Evolutionary conservation across 2,797 vertebrate species (phyloP), one percentile per base, ranked within the genome.

Genomic region (Melanotaenia nigrans): DNA sequence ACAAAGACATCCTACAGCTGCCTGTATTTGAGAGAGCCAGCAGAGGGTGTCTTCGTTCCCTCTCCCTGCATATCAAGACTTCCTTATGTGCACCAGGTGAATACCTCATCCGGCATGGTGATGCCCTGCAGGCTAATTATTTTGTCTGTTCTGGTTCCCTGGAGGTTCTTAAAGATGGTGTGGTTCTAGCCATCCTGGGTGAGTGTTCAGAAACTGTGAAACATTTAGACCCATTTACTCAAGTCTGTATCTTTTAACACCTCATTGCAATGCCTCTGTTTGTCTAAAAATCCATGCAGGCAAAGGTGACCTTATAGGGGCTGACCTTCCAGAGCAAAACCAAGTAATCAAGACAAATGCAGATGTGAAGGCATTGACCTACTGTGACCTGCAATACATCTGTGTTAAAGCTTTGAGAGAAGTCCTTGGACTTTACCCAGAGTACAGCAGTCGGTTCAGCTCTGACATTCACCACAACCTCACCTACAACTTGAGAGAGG

Each of bases 1-100:
- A 99, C 91, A 97, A 98, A 90, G 97, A 99, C 92, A 98, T 99
- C 90, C 91, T 99, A 90, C 97, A 96, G 94, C 94, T 99, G 84
- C 94, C 97, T 0, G 85, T 99, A 58, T 99, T 99, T 5, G 94
- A 96, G 87, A 94, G 93, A 0, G 97, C 97, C 32, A 96, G 97
- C 86, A 93, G 96, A 75, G 97, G 97, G 71, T 99, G 97, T 83
- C 93, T 99, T 65, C 95, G 97, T 64, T 97, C 97, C 25, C 95
- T 99, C 70, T 99, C 97, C 0, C 93, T 99, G 71, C 96, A 98
- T 92, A 96, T 99, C 90, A 99, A 99, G 90, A 96, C 97, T 12
- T 97, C 97, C 0, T 99, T 99, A 92, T 99, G 97, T 0, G 96
- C 97, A 6, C 97, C 97, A 0, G 97, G 97, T 20, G 97, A 99